Percentiles rank a stretch among this genome's conserved stretches.
Conservation (phyloP, 2,113 vertebrate species). For the Chrysochloris asiatica region DNA sequence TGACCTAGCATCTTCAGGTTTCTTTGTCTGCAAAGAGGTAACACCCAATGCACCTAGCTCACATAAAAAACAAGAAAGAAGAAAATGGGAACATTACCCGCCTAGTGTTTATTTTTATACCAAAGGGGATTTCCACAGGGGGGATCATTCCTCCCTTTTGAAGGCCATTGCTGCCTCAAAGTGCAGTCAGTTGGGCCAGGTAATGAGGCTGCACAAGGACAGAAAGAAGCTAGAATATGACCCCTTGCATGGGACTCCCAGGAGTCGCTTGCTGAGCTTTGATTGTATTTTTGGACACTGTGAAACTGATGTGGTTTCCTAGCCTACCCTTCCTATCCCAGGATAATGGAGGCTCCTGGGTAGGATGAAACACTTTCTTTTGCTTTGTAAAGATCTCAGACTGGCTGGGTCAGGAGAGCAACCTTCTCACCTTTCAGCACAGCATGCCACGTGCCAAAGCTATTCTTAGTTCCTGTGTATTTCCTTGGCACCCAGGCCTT, state of each 20-base stretch:
- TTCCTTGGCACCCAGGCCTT: conserved; percentile 30
- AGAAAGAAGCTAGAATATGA: not conserved
- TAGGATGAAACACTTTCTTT: not conserved
- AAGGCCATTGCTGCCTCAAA: conserved; percentile 39
- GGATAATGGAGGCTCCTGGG: conserved; percentile 8
- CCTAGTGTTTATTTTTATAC: conserved; percentile 50
- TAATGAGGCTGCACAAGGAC: not conserved
- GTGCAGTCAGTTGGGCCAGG: not conserved
- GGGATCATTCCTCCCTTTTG: conserved; percentile 12
- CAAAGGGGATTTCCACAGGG: conserved; percentile 72
- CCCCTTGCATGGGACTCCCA: not conserved
- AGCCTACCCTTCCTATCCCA: conserved; percentile 38
- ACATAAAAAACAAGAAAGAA: not conserved
- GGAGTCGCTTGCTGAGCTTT: not conserved
- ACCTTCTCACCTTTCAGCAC: conserved; percentile 37
- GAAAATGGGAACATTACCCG: conserved; percentile 33
- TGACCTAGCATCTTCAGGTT: not conserved
- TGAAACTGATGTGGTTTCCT: conserved; percentile 40
- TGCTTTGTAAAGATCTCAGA: conserved; percentile 2
- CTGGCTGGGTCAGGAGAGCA: conserved; percentile 27
- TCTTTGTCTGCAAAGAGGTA: conserved; percentile 11
- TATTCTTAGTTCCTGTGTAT: conserved; percentile 22
- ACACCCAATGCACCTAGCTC: conserved; percentile 17
- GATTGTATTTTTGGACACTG: conserved; percentile 57
- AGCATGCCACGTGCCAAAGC: not conserved